Base-by-base conservation (phyloP, 2,888 invertebrate genomes). In the Drosophila melanosoma region DNA sequence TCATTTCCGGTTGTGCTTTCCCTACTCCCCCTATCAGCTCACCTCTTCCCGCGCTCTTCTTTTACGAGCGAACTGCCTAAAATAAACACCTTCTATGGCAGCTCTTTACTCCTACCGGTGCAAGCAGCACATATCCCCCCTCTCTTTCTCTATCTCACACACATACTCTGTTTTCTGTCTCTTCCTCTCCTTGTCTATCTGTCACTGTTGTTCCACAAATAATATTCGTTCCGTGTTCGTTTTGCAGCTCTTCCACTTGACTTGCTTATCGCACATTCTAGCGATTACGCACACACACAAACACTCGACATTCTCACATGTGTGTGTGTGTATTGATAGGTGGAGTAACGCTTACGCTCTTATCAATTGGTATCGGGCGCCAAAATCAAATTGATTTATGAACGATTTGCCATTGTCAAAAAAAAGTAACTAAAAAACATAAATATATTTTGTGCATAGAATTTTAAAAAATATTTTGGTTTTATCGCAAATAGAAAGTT, bases 321-420 rank as follows among this genome's bases (percentile, higher is more conserved):
- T 17, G 26, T 35, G 4, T 1, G 42, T 7, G 20, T 5, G 15
- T 57, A 54, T 62, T 58, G 66, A 75, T 71, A 79, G 58, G 38
- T 38, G 38, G 53, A 59, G 57, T 32, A 78, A 62, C 63, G 70
- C 68, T 49, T 59, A 51, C 52, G 57, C 15, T 62, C 60, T 82
- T 88, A 85, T 88, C 84, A 79, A 62, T 38, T 70, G 53, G 57
- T 85, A 88, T 88, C 86, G 72, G 32, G 42, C 64, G 65, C 45
- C 58, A 52, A 78, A 84, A 88, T 90, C 89, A 81, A 90, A 89
- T 89, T 89, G 90, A 90, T 89, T 90, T 89, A 90, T 83, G 71
- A 78, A 74, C 83, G 85, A 87, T 89, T 88, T 86, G 75, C 72
- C 70, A 73, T 72, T 85, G 76, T 75, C 70, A 76, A 79, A 83